These are phyloP conservation scores for Smittia sp. DNA, from an alignment of 2,888 invertebrate genomes.

Conservation along the genomic window DNA sequence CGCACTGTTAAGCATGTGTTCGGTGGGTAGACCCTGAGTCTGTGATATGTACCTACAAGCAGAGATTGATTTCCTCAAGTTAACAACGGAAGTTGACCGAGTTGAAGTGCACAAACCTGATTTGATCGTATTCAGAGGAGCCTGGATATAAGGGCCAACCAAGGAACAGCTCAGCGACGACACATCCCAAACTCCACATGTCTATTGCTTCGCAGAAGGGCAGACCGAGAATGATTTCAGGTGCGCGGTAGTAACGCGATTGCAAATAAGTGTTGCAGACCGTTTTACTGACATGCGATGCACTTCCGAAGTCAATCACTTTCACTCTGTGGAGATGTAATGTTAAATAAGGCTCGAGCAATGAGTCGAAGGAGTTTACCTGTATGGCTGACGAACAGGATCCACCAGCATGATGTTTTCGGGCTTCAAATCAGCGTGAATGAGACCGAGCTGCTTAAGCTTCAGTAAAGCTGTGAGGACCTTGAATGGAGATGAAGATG, in stretches of 20 bases:
- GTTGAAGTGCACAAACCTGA: slow-evolving; percentile 64
- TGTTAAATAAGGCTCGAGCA: slow-evolving; percentile 28
- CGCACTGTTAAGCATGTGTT: slow-evolving; percentile 95
- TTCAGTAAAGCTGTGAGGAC: slow-evolving; percentile 66
- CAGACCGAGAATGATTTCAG: slow-evolving; percentile 94
- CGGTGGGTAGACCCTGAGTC: slow-evolving; percentile 95
- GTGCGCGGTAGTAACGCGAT: slow-evolving; percentile 96
- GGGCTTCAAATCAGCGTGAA: slow-evolving; percentile 99
- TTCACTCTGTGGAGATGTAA: slow-evolving; percentile 89
- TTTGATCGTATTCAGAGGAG: slow-evolving; percentile 98
- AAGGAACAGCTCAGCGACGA: slow-evolving; percentile 97
- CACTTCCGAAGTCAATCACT: slow-evolving; percentile 99
- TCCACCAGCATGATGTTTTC: slow-evolving; percentile 99
- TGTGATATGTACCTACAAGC: slow-evolving; percentile 76
- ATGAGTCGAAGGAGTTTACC: slow-evolving; percentile 44
- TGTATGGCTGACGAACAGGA: slow-evolving; percentile 93
- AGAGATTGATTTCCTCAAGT: slow-evolving; percentile 19
- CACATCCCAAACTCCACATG: slow-evolving; percentile 99
- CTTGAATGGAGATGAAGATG: slow-evolving; percentile 45
- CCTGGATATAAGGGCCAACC: slow-evolving; percentile 99
- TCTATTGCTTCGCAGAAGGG: slow-evolving; percentile 99
- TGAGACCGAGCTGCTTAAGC: slow-evolving; percentile 90
- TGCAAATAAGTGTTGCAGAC: slow-evolving; percentile 99
- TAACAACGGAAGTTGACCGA: slow-evolving; percentile 56
- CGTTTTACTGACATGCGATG: slow-evolving; percentile 98